Conservation (phyloP, 2,797 vertebrate genomes). For the Poecilia picta region DNA sequence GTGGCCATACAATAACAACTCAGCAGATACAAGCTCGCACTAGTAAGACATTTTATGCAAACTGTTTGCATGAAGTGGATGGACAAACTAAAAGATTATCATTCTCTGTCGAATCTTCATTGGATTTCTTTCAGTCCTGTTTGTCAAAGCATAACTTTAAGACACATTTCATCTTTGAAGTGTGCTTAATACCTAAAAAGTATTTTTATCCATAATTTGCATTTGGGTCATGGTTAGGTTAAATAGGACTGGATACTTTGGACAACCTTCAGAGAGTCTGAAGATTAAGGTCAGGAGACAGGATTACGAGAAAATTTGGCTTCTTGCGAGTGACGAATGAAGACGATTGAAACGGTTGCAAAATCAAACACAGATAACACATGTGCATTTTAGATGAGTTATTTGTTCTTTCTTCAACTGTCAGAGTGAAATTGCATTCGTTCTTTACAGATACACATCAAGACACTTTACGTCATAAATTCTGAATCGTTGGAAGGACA, state of each 20-base stretch:
- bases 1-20: background rate
- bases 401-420: background rate
- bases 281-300: background rate
- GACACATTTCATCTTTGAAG: background rate
- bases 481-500: background rate
- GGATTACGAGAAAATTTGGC: background rate
- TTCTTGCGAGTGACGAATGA: background rate
- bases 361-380: background rate
- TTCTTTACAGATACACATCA: background rate
- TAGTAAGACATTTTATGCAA: too few relatives aligned
- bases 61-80: background rate
- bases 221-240: background rate
- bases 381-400: background rate
- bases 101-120: background rate
- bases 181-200: background rate
- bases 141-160: background rate
- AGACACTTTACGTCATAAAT: background rate
- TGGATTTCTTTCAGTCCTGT: background rate
- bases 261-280: background rate
- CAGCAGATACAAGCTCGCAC: background rate
- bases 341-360: background rate
- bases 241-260: background rate
- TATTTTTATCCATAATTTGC: background rate
- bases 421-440: background rate
- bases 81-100: background rate